These are phyloP conservation scores for Tiphia femorata DNA, from an alignment of 2,888 invertebrate species.

Conservation along the genomic window DNA sequence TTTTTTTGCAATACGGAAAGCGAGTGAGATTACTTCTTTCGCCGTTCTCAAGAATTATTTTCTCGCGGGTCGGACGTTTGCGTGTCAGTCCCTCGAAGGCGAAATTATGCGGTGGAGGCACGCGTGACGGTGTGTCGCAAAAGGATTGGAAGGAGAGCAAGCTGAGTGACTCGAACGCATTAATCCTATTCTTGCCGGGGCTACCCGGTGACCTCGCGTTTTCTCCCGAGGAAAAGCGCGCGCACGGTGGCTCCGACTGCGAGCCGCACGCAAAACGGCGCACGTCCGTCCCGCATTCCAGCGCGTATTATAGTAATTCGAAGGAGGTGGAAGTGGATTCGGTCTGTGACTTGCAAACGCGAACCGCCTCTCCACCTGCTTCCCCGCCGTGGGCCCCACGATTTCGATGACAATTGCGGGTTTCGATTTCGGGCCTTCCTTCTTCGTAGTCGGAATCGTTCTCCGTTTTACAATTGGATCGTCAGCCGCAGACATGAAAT, in stretches of 20 bases:
- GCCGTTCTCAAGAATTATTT: too few relatives aligned
- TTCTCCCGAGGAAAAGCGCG: background rate
- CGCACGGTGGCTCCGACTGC: background rate
- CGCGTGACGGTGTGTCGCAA: slow-evolving; percentile 5
- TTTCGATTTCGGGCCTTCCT: too few relatives aligned
- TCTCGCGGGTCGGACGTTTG: background rate
- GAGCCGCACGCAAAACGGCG: background rate
- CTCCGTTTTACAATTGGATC: too few relatives aligned
- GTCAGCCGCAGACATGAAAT: too few relatives aligned
- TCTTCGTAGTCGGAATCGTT: too few relatives aligned
- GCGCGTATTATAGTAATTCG: background rate
- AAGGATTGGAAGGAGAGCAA: slow-evolving; percentile 2
- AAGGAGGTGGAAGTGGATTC: background rate
- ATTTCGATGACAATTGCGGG: too few relatives aligned
- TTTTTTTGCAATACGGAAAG: too few relatives aligned
- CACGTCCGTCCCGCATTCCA: slow-evolving; percentile 2
- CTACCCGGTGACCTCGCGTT: background rate
- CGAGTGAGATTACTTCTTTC: background rate
- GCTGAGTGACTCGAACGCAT: background rate
- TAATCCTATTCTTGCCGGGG: slow-evolving; percentile 2
- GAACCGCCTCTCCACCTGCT: too few relatives aligned
- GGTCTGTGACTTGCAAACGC: too few relatives aligned
- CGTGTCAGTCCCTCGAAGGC: background rate
- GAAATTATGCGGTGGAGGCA: background rate
- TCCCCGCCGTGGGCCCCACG: too few relatives aligned